Evolutionary conservation across 2,113 vertebrate species (phyloP), one percentile per base, ranked within the genome.

Genomic region (Ursus arctos): DNA sequence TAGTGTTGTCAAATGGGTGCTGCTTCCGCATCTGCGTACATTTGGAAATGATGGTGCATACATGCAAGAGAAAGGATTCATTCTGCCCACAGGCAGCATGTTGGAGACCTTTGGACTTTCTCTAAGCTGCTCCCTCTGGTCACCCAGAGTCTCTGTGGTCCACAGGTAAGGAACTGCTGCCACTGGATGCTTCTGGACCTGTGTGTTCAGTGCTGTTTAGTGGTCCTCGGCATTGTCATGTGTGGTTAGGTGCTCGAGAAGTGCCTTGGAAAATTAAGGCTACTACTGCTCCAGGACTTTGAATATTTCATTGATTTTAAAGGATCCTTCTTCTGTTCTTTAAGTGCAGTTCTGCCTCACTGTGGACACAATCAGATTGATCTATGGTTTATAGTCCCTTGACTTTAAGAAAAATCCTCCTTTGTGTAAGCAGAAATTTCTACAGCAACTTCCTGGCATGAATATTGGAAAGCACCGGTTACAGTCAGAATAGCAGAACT

Each of bases 361-460:
- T 31, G 8, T 72, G 82, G 82, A 71, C 59, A 40, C 6, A 0
- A 18, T 76, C 82, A 31, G 84, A 21, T 22, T 31, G 26, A 12
- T 0, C 95, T 63, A 36, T 72, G 47, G 61, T 55, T 59, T 88
- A 91, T 88, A 91, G 61, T n/a, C 61, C 0, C 1, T 5, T 61
- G 10, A 8, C 97, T 94, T 98, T 51, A 72, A 96, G 40, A 91
- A 87, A 61, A 65, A 61, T 11, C 28, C 11, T 69, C 36, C 12
- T 1, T 91, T 33, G 33, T 86, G 21, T 91, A 14, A 9, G 82
- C 93, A 96, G 76, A 97, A 49, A 59, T 16, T 59, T 43, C 76
- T 85, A 40, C n/a, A 85, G 43, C 40, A 89, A 15, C 33, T 43
- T 31, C 0, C 1, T n/a, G 43, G 51, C 26, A 1, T 81, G 65